phyloP scores from a whole-genome alignment of 1,140 invertebrate species.

The Danaus plexippus region DNA sequence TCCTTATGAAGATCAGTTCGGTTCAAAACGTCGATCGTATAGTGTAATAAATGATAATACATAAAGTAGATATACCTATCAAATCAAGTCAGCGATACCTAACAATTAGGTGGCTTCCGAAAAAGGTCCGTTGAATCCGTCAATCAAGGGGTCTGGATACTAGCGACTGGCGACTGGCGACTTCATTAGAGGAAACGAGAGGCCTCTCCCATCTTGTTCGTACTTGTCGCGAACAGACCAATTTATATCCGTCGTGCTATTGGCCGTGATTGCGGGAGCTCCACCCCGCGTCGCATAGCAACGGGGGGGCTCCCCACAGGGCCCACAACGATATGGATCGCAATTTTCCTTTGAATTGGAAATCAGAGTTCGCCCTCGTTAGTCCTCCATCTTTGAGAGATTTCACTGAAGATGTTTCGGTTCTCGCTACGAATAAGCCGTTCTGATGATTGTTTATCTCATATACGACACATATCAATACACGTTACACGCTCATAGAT shows the following conservation, averaged over 20 bases:
- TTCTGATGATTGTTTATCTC: no score
- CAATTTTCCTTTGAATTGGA: constrained; percentile 74
- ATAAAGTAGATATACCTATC: constrained; percentile 40
- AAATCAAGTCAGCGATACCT: constrained; percentile 62
- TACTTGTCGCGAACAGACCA: constrained; percentile 63
- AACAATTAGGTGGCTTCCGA: constrained; percentile 51
- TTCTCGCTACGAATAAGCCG: background rate
- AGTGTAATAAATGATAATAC: constrained; percentile 18
- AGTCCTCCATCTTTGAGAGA: constrained; percentile 64
- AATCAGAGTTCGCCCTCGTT: constrained; percentile 68
- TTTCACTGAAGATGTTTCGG: constrained; percentile 60
- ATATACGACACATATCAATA: no score
- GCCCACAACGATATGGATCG: constrained; percentile 68
- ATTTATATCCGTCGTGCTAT: constrained; percentile 74
- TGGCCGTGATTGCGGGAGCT: constrained; percentile 71
- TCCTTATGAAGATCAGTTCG: no score
- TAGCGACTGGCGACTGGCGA: constrained; percentile 49
- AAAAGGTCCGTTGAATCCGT: constrained; percentile 56
- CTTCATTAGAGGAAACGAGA: constrained; percentile 62
- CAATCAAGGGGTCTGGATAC: constrained; percentile 52
- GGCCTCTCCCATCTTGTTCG: constrained; percentile 41
- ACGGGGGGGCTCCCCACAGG: constrained; percentile 68
- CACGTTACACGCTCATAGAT: no score
- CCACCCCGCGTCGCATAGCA: constrained; percentile 75
- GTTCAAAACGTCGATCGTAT: no score